A percentile compares a stretch with the other conserved stretches of the same genome.
Conservation (phyloP, 1,140 invertebrate genomes). For the Psilanteris sp. region DNA sequence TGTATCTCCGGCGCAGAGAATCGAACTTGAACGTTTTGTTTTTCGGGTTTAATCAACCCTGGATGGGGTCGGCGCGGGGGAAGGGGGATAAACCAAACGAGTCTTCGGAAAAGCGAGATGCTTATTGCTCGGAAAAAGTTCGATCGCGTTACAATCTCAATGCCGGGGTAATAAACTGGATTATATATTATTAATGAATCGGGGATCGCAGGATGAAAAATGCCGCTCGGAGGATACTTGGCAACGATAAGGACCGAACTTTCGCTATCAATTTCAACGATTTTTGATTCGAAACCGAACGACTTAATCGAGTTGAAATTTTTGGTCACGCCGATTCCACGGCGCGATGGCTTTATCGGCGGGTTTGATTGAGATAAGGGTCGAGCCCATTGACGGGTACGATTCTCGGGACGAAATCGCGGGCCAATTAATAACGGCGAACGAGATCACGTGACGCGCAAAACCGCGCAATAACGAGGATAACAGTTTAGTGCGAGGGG, state of each 20-base stretch:
- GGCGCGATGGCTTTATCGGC: no score
- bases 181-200: slow-evolving; percentile 17
- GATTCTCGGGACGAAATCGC: no score
- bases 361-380: no score
- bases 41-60: slow-evolving; percentile 27
- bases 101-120: slow-evolving; percentile 12
- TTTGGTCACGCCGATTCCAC: no score
- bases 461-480: no score
- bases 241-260: slow-evolving; percentile 11
- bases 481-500: background rate
- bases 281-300: slow-evolving; percentile 5
- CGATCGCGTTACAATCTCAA: background rate
- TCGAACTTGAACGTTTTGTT: slow-evolving; percentile 25
- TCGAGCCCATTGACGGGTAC: no score
- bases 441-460: no score
- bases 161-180: slow-evolving; percentile 2
- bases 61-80: no score
- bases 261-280: background rate
- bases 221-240: slow-evolving; percentile 5
- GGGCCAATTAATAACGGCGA: no score
- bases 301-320: no score
- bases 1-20: slow-evolving; percentile 1
- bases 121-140: slow-evolving; percentile 15
- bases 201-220: slow-evolving; percentile 10
- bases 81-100: slow-evolving; percentile 6